phyloP scores from a whole-genome alignment of 53 echinoderm and acorn worm genomes.

The Mesocentrotus franciscanus region DNA sequence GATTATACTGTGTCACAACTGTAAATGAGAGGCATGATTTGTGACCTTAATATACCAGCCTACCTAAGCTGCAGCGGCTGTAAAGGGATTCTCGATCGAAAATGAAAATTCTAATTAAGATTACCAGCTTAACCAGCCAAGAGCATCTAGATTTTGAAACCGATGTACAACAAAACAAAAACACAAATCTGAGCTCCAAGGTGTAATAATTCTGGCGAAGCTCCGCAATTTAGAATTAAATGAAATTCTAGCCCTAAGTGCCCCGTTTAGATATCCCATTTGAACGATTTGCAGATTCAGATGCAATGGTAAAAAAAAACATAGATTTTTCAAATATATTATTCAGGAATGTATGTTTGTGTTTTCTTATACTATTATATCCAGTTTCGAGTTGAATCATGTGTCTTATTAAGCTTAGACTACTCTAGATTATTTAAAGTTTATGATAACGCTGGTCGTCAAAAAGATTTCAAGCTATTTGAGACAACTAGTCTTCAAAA shows the following conservation, averaged over 20 bases:
- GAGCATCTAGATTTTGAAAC: neutral
- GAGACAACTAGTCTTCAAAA: too few species aligned
- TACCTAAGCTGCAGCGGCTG: neutral
- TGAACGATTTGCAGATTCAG: neutral
- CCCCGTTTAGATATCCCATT: neutral
- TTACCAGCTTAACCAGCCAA: neutral
- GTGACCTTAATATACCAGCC: constrained; percentile 9
- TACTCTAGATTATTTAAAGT: too few species aligned
- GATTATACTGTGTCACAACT: neutral
- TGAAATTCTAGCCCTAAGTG: neutral
- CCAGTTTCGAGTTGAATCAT: too few species aligned
- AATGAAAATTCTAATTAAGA: constrained; percentile 14
- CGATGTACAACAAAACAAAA: neutral
- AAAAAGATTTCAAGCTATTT: too few species aligned
- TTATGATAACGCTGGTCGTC: too few species aligned
- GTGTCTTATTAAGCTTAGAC: too few species aligned
- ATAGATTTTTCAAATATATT: too few species aligned
- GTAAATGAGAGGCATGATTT: neutral
- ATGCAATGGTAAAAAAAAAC: neutral
- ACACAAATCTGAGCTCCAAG: neutral
- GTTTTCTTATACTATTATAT: too few species aligned
- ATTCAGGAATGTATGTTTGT: too few species aligned
- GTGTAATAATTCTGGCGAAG: neutral
- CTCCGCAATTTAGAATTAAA: neutral
- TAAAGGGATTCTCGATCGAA: neutral